Percentiles rank a stretch among this genome's conserved stretches.
Conservation (phyloP, 2,113 vertebrate genomes). For the Psophia crepitans region DNA sequence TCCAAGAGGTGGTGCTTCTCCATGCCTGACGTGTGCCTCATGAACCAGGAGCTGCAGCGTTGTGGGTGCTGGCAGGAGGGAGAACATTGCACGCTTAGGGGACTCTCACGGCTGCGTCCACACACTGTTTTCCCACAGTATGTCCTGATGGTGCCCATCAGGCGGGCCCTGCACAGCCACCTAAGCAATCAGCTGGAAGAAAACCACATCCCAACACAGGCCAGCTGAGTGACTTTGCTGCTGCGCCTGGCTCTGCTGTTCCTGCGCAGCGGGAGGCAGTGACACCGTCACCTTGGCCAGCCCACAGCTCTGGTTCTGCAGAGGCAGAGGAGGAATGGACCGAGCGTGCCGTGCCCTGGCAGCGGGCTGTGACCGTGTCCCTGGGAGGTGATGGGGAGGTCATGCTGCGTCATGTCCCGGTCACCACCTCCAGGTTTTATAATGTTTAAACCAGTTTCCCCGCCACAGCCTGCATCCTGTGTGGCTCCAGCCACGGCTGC, state of each 20-base stretch:
- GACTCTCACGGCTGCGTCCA: background rate
- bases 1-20: background rate
- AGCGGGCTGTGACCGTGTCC: background rate
- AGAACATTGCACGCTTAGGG: background rate
- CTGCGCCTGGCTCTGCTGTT: background rate
- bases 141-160: background rate
- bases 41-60: background rate
- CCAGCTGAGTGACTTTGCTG: background rate
- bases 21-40: background rate
- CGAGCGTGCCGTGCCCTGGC: background rate
- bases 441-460: background rate
- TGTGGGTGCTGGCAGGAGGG: background rate
- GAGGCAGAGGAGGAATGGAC: background rate
- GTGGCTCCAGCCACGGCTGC: background rate
- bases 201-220: background rate
- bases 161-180: background rate
- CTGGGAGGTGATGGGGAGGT: background rate
- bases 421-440: background rate
- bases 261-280: background rate
- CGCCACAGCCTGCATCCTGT: fast-evolving
- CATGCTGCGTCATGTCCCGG: fast-evolving
- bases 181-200: background rate
- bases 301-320: background rate
- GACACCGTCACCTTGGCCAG: background rate
- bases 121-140: fast-evolving